Evolutionary conservation across 1,140 invertebrate species (phyloP).

Genomic region (Leptoteleia sp.): DNA sequence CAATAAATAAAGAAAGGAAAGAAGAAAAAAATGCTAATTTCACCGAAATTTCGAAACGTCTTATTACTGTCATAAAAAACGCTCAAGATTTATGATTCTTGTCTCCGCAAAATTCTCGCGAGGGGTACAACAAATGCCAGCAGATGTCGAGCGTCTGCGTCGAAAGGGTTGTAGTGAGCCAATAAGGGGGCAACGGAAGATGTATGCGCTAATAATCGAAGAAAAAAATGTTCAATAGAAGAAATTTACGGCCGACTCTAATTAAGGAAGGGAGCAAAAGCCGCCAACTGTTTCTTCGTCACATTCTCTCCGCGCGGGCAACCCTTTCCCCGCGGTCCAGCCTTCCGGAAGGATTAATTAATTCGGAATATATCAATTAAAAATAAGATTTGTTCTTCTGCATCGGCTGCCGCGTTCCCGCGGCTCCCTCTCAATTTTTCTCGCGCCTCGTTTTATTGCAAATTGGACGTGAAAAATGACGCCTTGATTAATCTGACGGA

Average conservation of each 20-base stretch:
- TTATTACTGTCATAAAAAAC: slow-evolving; percentile 60
- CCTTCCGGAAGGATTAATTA: slow-evolving; percentile 80
- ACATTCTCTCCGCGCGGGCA: slow-evolving; percentile 47
- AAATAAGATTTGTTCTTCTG: slow-evolving; percentile 80
- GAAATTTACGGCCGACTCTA: slow-evolving; percentile 80
- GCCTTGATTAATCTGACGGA: slow-evolving; percentile 82
- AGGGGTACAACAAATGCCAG: slow-evolving; percentile 55
- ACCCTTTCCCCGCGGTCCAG: slow-evolving; percentile 70
- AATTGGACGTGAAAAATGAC: slow-evolving; percentile 83
- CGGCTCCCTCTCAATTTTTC: slow-evolving; percentile 55
- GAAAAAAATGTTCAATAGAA: slow-evolving; percentile 81
- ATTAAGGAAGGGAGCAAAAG: slow-evolving; percentile 77
- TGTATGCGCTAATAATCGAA: slow-evolving; percentile 82
- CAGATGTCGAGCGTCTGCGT: slow-evolving; percentile 77
- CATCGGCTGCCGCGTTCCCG: slow-evolving; percentile 59
- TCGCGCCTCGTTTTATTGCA: slow-evolving; percentile 78
- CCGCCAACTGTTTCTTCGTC: slow-evolving; percentile 68
- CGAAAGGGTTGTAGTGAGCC: slow-evolving; percentile 72
- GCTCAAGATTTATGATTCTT: slow-evolving; percentile 64
- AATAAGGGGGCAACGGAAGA: slow-evolving; percentile 78
- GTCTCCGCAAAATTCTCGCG: slow-evolving; percentile 59
- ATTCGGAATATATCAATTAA: slow-evolving; percentile 82
- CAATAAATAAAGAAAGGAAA: slow-evolving; percentile 25
- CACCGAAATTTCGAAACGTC: slow-evolving; percentile 39
- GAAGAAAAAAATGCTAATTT: slow-evolving; percentile 29